A percentile compares a stretch with the other conserved stretches of the same genome.
These are phyloP conservation scores for Drosophila paramelanica DNA, from an alignment of 2,888 invertebrate genomes.

Conservation along the genomic window DNA sequence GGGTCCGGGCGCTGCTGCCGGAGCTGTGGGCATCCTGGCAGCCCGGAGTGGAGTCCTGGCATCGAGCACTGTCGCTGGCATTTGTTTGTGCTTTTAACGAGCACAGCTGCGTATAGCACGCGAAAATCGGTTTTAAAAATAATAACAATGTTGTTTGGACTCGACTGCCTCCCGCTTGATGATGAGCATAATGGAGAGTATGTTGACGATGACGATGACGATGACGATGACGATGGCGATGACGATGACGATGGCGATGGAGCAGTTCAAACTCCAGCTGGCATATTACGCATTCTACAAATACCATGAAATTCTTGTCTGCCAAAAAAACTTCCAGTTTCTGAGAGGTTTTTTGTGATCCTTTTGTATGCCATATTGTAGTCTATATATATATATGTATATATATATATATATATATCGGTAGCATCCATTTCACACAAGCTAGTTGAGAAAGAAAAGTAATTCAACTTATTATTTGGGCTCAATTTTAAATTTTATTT, in stretches of 20 bases:
- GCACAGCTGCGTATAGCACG: constrained; percentile 66
- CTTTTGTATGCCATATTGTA: too few species aligned
- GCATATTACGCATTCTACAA: background rate
- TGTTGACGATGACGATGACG: background rate
- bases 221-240: background rate
- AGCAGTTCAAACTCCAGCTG: background rate
- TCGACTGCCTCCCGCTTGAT: background rate
- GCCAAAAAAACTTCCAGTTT: background rate
- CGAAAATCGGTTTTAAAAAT: constrained; percentile 75
- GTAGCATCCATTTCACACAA: too few species aligned
- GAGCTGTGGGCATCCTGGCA: too few species aligned
- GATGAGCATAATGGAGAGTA: background rate
- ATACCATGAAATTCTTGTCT: background rate
- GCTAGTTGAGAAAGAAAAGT: too few species aligned
- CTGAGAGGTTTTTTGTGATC: too few species aligned
- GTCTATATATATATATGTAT: too few species aligned
- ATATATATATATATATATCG: too few species aligned
- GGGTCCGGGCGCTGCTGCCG: background rate
- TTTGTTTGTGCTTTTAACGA: constrained; percentile 72
- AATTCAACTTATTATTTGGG: too few species aligned
- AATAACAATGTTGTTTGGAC: constrained; percentile 61
- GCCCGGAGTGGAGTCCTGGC: background rate
- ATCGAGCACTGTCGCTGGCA: constrained; percentile 14
- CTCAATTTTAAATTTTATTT: too few species aligned
- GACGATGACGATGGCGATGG: background rate